Conservation (phyloP, 2,797 vertebrate genomes). For the Sparus aurata region DNA sequence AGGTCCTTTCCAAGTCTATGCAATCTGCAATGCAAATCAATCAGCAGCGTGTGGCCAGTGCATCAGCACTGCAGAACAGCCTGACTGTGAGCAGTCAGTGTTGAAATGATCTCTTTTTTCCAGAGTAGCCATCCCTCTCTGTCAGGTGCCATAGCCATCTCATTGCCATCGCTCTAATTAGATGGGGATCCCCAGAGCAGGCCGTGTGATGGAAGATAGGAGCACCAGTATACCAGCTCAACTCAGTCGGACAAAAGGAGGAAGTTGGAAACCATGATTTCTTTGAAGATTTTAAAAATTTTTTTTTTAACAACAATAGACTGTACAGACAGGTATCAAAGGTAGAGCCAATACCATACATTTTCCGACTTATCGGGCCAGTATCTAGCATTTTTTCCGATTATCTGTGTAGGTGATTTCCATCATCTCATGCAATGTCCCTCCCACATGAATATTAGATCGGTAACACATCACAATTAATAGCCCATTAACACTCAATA, state of each 20-base stretch:
- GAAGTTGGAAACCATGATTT: neutral
- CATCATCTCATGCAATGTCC: no score
- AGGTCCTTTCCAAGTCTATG: slow-evolving; percentile 73
- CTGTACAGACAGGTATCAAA: neutral
- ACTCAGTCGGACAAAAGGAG: slow-evolving; percentile 43
- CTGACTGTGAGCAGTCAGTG: slow-evolving; percentile 58
- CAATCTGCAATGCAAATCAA: slow-evolving; percentile 82
- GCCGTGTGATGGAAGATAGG: slow-evolving; percentile 49
- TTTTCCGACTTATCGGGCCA: neutral
- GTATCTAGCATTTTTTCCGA: no score
- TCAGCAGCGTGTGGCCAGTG: slow-evolving; percentile 58
- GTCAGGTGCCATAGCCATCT: slow-evolving; percentile 77
- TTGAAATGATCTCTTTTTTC: slow-evolving; percentile 69
- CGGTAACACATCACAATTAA: no score
- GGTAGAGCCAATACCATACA: neutral
- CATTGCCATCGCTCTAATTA: slow-evolving; percentile 67
- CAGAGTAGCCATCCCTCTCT: slow-evolving; percentile 76
- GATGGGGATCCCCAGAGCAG: slow-evolving; percentile 63
- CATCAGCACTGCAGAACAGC: slow-evolving; percentile 56
- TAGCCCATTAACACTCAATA: no score
- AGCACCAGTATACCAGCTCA: slow-evolving; percentile 32
- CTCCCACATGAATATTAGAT: no score
- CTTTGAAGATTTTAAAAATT: neutral
- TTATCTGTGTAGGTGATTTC: no score
- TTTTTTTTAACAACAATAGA: neutral